A percentile compares a stretch with the other conserved stretches of the same genome.
Conservation (phyloP, 2,888 invertebrate species). For the Lasiommata megera region DNA sequence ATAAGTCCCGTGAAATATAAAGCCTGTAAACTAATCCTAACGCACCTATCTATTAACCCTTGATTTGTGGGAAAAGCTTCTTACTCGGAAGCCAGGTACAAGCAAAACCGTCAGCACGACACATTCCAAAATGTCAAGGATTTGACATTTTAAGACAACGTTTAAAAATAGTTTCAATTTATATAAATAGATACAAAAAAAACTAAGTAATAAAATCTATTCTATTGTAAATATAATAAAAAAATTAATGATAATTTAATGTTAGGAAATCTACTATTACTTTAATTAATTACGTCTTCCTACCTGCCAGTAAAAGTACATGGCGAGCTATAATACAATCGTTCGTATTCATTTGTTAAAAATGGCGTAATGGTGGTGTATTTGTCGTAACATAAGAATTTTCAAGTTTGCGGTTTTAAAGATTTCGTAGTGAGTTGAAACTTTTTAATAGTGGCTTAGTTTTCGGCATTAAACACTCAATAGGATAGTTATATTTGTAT, state of each 20-base stretch:
- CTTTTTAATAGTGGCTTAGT: constrained; percentile 50
- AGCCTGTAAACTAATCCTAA: no score
- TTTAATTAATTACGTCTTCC: background rate
- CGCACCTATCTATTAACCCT: no score
- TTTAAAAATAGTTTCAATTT: background rate
- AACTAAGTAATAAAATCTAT: no score
- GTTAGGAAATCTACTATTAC: no score
- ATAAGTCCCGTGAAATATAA: no score
- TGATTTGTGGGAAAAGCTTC: no score
- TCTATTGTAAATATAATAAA: no score
- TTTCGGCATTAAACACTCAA: constrained; percentile 49
- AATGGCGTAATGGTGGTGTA: constrained; percentile 75
- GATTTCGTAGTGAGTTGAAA: constrained; percentile 56
- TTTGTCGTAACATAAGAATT: constrained; percentile 65
- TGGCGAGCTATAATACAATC: constrained; percentile 33
- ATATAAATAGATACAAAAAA: no score
- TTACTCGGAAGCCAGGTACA: no score
- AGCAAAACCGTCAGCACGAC: no score
- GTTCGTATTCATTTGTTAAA: constrained; percentile 72
- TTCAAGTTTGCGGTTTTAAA: constrained; percentile 68
- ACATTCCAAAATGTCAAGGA: background rate
- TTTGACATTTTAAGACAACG: background rate
- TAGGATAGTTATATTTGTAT: constrained; percentile 40
- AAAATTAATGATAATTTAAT: no score
- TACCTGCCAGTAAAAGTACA: constrained; percentile 23